Conservation (phyloP, 2,113 vertebrate species). For the Rhynchomys soricoides region DNA sequence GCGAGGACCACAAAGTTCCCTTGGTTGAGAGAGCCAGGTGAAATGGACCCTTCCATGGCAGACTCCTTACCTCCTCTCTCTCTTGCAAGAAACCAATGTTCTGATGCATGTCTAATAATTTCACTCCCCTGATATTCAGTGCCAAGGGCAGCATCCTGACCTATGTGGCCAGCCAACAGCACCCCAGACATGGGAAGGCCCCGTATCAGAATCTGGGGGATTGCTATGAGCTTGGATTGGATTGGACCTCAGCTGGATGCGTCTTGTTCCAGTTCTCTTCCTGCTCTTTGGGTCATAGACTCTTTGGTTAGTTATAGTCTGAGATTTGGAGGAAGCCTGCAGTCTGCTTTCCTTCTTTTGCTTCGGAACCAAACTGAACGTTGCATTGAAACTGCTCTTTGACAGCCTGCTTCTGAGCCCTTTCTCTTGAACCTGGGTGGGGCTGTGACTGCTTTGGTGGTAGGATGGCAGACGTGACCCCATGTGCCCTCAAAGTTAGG, state of each 20-base stretch:
- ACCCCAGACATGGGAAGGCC: background rate
- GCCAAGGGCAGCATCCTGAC: too few relatives aligned
- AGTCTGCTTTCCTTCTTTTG: background rate
- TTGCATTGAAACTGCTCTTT: background rate
- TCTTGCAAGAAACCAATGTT: constrained; percentile 70
- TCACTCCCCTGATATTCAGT: fast-evolving
- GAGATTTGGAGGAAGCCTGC: background rate
- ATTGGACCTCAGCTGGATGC: background rate
- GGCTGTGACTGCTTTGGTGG: background rate
- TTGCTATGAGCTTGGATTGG: background rate
- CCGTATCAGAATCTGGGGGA: background rate
- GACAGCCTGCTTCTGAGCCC: background rate
- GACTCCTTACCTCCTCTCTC: background rate
- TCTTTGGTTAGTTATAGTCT: background rate
- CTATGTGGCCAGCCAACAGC: background rate
- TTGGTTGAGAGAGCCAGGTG: background rate
- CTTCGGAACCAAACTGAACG: background rate
- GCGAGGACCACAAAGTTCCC: background rate
- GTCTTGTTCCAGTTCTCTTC: background rate
- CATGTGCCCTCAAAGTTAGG: background rate
- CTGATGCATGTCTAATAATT: background rate
- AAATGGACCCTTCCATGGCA: background rate
- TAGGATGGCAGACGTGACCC: background rate
- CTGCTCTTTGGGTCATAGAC: background rate
- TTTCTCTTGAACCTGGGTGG: background rate